Base-by-base conservation (phyloP, 2,113 vertebrate species). In the Heptranchias perlo region DNA sequence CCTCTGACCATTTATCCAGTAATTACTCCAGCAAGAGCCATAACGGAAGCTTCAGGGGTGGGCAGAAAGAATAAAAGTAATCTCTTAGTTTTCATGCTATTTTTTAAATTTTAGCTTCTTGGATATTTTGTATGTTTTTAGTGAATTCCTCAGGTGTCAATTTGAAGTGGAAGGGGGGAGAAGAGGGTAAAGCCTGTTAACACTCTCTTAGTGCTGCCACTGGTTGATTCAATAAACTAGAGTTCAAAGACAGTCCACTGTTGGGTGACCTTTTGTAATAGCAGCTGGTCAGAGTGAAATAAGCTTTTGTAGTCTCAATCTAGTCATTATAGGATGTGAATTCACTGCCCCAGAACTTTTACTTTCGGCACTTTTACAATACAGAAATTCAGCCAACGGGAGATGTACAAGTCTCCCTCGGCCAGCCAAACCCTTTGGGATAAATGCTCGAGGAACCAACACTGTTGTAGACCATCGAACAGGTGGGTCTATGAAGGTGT, bases 201-300 rank as follows among this genome's bases (percentile, higher is more conserved):
- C 44, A 82, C 44, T 82, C 76, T 82, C 76, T 82, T 82, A 82
- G 14, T 82, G 76, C 76, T 82, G n/a, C 76, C 76, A 39, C 76
- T 82, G 76, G 13, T 44, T 82, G 76, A 44, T n/a, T 82, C 11
- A 39, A 82, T 82, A 82, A 82, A 82, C 76, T 39, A 3, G 76
- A 82, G 76, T 82, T 82, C 76, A 82, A 82, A 82, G 76, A 82
- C 76, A 82, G 44, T 82, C 76, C 76, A n/a, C 76, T 82, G n/a
- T 82, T 11, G 44, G 76, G 76, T 44, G n/a, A 82, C 76, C 76
- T 82, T 44, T 82, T 44, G n/a, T 82, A 82, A 44, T 82, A 82
- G 76, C 76, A 82, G 39, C n/a, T 82, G 16, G 76, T 82, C 76
- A 82, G 73, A 82, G 39, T 82, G 76, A 82, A 82, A 82, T 82